Base-by-base conservation (phyloP, 2,888 invertebrate species). In the Galerucella nymphaeae region DNA sequence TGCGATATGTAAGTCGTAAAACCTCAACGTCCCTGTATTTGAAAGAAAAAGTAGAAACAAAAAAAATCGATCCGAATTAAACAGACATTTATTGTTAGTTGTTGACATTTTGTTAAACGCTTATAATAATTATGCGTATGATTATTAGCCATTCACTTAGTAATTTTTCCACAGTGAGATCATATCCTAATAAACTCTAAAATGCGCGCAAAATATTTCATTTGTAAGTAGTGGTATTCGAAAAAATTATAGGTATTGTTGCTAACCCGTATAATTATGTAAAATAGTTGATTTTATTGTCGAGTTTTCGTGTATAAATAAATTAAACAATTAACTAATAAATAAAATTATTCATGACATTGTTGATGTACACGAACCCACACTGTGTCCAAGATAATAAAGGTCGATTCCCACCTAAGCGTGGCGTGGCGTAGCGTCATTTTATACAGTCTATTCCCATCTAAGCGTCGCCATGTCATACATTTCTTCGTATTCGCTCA, bases 111-210 rank as follows among this genome's bases (percentile, higher is more conserved):
- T 11, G 30, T 59, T n/a, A 38, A 16, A 23, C 55, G 16, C n/a
- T 55, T 50, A 50, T 45, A 45, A 14, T 48, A 55, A 63, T 63
- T 57, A 70, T 58, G 38, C 59, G 61, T 58, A 75, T 70, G 63
- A 72, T 67, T 74, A 72, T 67, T 74, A 66, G 66, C 70, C 59
- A 75, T 72, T 70, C 70, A 62, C 50, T 61, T 58, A 30, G 75
- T 61, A 72, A 75, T 75, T 75, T 75, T 72, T 72, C 70, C 65
- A 53, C 61, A 64, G 68, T 75, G 75, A 75, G 75, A 75, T 75
- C 75, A 75, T 75, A 72, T 75, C 75, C 75, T 72, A 65, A 70
- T 66, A 59, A 59, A 67, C 53, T 61, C 66, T n/a, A 59, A 66
- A 71, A 71, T 71, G 66, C 71, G 71, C 71, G 66, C 62, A 41